phyloP scores from a whole-genome alignment of 2,113 vertebrate species.

The Globicephala melas region DNA sequence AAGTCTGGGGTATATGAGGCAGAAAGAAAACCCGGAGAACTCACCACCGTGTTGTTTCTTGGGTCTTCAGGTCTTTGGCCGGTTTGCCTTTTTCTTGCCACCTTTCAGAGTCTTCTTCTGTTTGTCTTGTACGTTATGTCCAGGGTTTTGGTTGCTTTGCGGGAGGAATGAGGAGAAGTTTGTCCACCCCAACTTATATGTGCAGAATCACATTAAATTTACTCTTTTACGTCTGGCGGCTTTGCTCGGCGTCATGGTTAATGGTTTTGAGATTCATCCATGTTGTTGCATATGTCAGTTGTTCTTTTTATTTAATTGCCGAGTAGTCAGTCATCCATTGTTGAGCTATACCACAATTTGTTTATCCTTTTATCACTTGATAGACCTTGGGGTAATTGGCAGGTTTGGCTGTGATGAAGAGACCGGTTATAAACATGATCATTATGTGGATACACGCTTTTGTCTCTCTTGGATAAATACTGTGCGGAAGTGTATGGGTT shows the following conservation, averaged over 20 bases:
- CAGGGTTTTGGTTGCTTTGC: not conserved
- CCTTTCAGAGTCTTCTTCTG: not conserved
- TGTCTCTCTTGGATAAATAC: not conserved
- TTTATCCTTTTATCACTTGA: not conserved
- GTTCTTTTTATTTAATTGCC: not conserved
- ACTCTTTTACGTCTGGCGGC: not conserved
- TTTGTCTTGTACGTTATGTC: not conserved
- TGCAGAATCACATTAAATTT: not conserved
- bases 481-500: not conserved
- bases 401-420: not conserved
- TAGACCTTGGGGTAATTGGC: not conserved
- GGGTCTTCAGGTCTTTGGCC: not conserved
- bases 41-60: not conserved
- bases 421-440: not conserved
- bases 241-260: not conserved
- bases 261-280: not conserved
- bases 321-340: not conserved
- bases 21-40: not conserved
- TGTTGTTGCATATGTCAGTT: not conserved
- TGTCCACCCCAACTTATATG: not conserved
- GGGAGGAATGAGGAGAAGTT: not conserved
- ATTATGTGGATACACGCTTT: not conserved
- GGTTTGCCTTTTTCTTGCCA: not conserved
- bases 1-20: not conserved
- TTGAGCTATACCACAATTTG: not conserved